A percentile compares a stretch with the other conserved stretches of the same genome.
These are phyloP conservation scores for Campylomormyrus tamandua DNA, from an alignment of 2,113 vertebrate genomes.

Conservation along the genomic window DNA sequence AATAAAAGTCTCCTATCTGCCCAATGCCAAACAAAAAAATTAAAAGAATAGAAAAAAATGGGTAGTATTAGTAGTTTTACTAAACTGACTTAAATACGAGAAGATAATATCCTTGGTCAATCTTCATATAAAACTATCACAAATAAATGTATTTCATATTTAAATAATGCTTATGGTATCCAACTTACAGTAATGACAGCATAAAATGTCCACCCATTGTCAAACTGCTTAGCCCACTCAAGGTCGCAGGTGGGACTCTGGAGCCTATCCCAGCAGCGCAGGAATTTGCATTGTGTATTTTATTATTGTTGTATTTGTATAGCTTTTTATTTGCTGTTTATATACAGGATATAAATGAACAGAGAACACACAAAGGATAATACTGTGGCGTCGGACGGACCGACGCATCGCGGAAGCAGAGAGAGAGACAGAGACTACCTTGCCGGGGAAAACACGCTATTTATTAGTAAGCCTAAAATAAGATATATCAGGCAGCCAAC, in stretches of 20 bases:
- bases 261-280: background rate
- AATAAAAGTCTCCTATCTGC: background rate
- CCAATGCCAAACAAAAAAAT: background rate
- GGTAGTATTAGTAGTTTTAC: background rate
- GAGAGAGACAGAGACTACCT: too few relatives aligned
- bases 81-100: background rate
- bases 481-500: too few relatives aligned
- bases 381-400: too few relatives aligned
- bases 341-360: background rate
- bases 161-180: background rate
- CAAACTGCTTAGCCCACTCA: background rate
- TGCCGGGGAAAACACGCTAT: too few relatives aligned
- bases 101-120: background rate
- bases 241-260: background rate
- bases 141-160: background rate
- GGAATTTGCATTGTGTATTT: background rate
- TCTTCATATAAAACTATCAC: background rate
- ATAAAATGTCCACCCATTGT: background rate
- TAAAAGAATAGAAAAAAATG: background rate
- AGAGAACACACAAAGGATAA: background rate
- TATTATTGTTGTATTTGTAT: background rate
- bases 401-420: too few relatives aligned
- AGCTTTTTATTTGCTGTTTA: background rate
- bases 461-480: too few relatives aligned
- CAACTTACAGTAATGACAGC: background rate